Evolutionary conservation across 2,888 invertebrate genomes (phyloP).

Genomic region (Meloe dianella): DNA sequence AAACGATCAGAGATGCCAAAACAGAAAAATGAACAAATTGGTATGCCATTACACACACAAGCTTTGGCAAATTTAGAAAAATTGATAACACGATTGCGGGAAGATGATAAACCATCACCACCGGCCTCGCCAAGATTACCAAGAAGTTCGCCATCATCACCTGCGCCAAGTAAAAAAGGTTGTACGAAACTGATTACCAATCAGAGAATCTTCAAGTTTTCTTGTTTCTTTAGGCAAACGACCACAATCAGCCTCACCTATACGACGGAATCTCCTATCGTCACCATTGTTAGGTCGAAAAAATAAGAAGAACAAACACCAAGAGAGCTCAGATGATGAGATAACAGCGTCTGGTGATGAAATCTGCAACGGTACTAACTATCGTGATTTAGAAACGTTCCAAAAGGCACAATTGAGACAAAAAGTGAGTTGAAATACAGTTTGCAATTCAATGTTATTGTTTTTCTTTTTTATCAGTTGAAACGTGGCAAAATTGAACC

Average conservation of each 20-base stretch:
- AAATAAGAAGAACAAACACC: slow-evolving; percentile 75
- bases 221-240: slow-evolving; percentile 61
- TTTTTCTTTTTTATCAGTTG: slow-evolving; percentile 62
- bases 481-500: slow-evolving; percentile 73
- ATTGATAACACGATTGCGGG: slow-evolving; percentile 64
- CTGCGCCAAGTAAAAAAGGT: slow-evolving; percentile 73
- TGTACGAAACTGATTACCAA: not conserved
- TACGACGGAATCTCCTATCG: slow-evolving; percentile 78
- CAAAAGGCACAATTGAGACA: slow-evolving; percentile 90
- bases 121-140: slow-evolving; percentile 69
- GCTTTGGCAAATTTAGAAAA: slow-evolving; percentile 66
- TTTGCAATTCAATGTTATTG: slow-evolving; percentile 9
- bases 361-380: slow-evolving; percentile 73
- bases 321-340: slow-evolving; percentile 82
- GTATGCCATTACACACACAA: slow-evolving; percentile 58
- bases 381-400: slow-evolving; percentile 86
- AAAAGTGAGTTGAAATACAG: slow-evolving; percentile 70
- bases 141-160: slow-evolving; percentile 78
- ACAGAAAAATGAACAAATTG: slow-evolving; percentile 42
- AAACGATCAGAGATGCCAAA: slow-evolving; percentile 54
- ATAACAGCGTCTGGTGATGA: slow-evolving; percentile 65
- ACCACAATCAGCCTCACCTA: slow-evolving; percentile 81
- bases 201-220: not conserved
- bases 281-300: slow-evolving; percentile 81
- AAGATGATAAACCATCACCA: slow-evolving; percentile 63